A percentile compares a stretch with the other conserved stretches of the same genome.
phyloP scores from a whole-genome alignment of 2,113 vertebrate genomes.

The Genyomyrus donnyi region DNA sequence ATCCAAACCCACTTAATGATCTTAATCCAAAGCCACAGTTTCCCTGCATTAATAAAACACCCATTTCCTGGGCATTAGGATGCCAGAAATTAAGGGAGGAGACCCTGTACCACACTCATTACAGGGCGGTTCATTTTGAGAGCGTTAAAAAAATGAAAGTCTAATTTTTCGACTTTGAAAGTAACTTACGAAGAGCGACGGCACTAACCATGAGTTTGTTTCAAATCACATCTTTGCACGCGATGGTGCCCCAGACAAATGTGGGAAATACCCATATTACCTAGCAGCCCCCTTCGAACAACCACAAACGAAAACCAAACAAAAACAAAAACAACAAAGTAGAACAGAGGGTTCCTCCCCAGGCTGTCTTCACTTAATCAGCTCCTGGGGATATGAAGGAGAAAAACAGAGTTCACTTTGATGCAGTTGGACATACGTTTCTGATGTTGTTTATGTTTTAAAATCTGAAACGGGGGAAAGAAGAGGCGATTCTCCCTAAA shows the following conservation, averaged over 20 bases:
- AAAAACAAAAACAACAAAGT: not conserved
- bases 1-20: conserved; percentile 15
- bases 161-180: conserved; percentile 24
- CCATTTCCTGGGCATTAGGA: not conserved
- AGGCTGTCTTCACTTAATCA: not conserved
- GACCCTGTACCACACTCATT: not conserved
- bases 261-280: not conserved
- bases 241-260: not conserved
- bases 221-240: not conserved
- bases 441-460: not conserved
- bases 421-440: not conserved
- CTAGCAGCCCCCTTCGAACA: not conserved
- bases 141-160: not conserved
- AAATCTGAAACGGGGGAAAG: not conserved
- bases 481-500: not conserved
- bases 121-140: conserved; percentile 23
- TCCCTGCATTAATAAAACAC: not conserved
- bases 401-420: not conserved
- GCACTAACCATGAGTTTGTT: not conserved
- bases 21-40: not conserved
- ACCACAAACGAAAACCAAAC: not conserved
- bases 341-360: not conserved
- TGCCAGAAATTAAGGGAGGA: conserved; percentile 1
- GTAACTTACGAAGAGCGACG: not conserved
- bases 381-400: not conserved